Percentiles rank a stretch among this genome's conserved stretches.
phyloP scores from a whole-genome alignment of 2,888 invertebrate genomes.

The Meloe dianella region DNA sequence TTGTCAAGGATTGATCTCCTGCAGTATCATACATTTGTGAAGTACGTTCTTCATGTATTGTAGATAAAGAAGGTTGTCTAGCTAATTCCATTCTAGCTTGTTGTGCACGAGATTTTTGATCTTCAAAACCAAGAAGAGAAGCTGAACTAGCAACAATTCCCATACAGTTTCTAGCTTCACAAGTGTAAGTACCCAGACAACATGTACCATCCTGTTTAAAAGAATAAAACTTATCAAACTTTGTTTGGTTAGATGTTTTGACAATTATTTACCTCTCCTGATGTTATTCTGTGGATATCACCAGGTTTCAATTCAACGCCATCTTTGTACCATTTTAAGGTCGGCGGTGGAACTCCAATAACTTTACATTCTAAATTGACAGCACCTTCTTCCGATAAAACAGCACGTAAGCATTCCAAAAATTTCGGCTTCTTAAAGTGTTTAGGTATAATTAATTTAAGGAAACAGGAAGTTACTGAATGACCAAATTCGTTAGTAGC shows the following conservation, averaged over 20 bases:
- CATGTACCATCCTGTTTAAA: constrained; percentile 76
- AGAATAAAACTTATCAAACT: constrained; percentile 2
- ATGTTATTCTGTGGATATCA: constrained; percentile 89
- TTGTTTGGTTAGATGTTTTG: constrained; percentile 8
- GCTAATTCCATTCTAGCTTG: constrained; percentile 66
- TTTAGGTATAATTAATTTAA: constrained; percentile 83
- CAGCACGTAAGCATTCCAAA: constrained; percentile 82
- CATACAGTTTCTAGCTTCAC: constrained; percentile 91
- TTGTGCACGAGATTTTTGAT: constrained; percentile 65
- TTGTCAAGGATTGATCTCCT: constrained; percentile 68
- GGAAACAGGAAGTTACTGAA: constrained; percentile 84
- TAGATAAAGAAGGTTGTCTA: constrained; percentile 83
- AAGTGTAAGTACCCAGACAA: constrained; percentile 88
- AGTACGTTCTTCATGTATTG: constrained; percentile 89
- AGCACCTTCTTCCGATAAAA: constrained; percentile 86
- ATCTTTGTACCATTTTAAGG: constrained; percentile 92
- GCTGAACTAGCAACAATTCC: constrained; percentile 88
- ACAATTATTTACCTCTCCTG: constrained; percentile 67
- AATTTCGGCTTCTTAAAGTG: constrained; percentile 90
- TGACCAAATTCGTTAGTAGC: constrained; percentile 89
- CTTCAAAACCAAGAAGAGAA: constrained; percentile 85
- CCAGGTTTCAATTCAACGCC: constrained; percentile 88
- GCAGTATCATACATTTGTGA: constrained; percentile 88
- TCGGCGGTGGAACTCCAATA: constrained; percentile 87
- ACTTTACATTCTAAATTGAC: constrained; percentile 93